A percentile compares a stretch with the other conserved stretches of the same genome.
Evolutionary conservation across 2,113 vertebrate genomes (phyloP).

Genomic region (Ariopsis seemanni): DNA sequence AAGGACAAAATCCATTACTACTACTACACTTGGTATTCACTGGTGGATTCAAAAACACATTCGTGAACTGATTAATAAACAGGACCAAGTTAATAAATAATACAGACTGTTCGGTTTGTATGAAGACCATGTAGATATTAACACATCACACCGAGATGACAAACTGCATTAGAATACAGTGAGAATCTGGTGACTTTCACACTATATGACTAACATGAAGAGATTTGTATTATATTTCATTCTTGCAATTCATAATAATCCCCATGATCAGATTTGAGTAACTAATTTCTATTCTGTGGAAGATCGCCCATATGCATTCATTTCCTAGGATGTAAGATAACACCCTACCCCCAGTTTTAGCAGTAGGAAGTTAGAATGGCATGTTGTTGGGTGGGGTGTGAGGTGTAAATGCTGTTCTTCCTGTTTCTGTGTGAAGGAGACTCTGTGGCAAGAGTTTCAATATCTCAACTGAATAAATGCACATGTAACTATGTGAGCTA

Average conservation of each 20-base stretch:
- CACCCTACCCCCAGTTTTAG: conserved; percentile 18
- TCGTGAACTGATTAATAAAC: neutral
- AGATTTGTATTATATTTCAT: conserved; percentile 57
- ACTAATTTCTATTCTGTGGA: conserved; percentile 64
- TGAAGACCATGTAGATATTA: neutral
- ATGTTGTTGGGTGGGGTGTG: conserved; percentile 11
- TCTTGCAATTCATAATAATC: conserved; percentile 63
- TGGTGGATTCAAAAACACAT: neutral
- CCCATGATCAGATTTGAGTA: conserved; percentile 61
- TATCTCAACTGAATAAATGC: neutral
- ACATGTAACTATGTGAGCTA: neutral
- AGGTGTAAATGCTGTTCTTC: neutral
- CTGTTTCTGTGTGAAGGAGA: conserved; percentile 22
- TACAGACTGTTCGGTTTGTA: neutral
- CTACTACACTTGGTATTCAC: neutral
- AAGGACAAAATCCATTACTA: neutral
- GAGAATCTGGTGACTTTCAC: conserved; percentile 61
- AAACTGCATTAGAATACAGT: conserved; percentile 6
- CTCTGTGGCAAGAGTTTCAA: neutral
- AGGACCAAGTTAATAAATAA: neutral
- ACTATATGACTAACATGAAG: conserved; percentile 60
- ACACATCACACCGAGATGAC: neutral
- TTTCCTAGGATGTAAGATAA: conserved; percentile 53
- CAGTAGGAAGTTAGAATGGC: neutral
- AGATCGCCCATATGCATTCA: conserved; percentile 49